Conservation (phyloP, 2,888 invertebrate species). For the Agriopis marginaria region DNA sequence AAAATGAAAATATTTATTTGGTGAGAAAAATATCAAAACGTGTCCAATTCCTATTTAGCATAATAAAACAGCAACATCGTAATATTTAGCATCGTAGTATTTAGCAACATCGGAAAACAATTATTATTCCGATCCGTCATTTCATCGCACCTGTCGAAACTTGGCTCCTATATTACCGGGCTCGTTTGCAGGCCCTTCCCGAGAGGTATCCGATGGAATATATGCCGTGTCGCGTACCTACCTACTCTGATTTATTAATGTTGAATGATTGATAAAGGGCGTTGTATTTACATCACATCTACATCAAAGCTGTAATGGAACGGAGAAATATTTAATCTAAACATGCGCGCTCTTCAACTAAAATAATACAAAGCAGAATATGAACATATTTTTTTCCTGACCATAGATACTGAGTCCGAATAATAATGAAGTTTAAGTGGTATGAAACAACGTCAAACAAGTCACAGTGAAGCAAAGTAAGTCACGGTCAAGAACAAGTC, state of each 20-base stretch:
- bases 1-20: too few relatives aligned
- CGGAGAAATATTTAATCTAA: too few relatives aligned
- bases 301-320: background rate
- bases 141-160: conserved; percentile 30
- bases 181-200: conserved; percentile 21
- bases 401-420: too few relatives aligned
- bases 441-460: too few relatives aligned
- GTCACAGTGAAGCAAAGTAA: too few relatives aligned
- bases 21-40: background rate
- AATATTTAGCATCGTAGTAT: too few relatives aligned
- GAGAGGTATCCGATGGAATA: conserved; percentile 16
- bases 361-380: too few relatives aligned
- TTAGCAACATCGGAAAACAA: conserved; percentile 23
- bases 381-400: too few relatives aligned
- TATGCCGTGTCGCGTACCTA: conserved; percentile 55
- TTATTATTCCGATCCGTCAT: conserved; percentile 31
- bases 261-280: conserved; percentile 77
- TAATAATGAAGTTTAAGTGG: too few relatives aligned
- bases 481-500: too few relatives aligned
- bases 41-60: background rate
- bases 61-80: too few relatives aligned
- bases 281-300: background rate
- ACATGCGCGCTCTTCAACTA: too few relatives aligned
- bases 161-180: conserved; percentile 19
- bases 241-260: conserved; percentile 64